Evolutionary conservation across 2,888 invertebrate species (phyloP).

Genomic region (Plagodis pulveraria): DNA sequence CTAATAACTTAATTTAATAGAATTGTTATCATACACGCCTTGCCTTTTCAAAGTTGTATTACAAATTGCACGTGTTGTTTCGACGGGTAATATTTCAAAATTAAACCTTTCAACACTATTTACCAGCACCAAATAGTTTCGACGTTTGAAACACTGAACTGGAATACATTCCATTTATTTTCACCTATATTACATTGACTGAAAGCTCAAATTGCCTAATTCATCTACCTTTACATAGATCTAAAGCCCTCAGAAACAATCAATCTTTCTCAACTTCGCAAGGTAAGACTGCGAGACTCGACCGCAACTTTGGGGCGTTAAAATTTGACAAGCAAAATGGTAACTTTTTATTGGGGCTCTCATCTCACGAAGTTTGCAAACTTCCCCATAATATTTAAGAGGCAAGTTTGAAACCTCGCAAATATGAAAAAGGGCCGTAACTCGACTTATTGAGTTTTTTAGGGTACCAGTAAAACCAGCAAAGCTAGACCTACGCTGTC

Average conservation of each 20-base stretch:
- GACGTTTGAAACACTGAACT: slow-evolving; percentile 6
- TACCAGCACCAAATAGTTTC: neutral
- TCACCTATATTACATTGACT: neutral
- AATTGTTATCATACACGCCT: too few species aligned
- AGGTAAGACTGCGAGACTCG: slow-evolving; percentile 31
- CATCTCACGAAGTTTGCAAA: slow-evolving; percentile 42
- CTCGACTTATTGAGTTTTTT: slow-evolving; percentile 40
- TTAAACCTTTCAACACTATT: slow-evolving; percentile 9
- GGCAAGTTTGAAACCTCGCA: slow-evolving; percentile 52
- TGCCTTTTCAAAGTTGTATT: too few species aligned
- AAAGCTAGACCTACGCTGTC: too few species aligned
- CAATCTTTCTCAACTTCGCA: slow-evolving; percentile 37
- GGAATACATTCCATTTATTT: neutral
- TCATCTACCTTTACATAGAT: neutral
- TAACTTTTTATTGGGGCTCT: slow-evolving; percentile 60
- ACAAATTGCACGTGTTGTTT: too few species aligned
- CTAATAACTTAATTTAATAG: too few species aligned
- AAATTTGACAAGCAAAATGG: slow-evolving; percentile 59
- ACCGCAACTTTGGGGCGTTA: slow-evolving; percentile 27
- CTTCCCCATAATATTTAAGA: slow-evolving; percentile 56
- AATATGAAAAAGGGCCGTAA: slow-evolving; percentile 46
- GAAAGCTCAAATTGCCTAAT: slow-evolving; percentile 6
- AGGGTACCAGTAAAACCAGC: neutral
- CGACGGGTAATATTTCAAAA: slow-evolving; percentile 7
- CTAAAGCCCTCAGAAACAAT: slow-evolving; percentile 25